Evolutionary conservation across 2,113 vertebrate genomes (phyloP).

Genomic region (Pristiophorus japonicus): DNA sequence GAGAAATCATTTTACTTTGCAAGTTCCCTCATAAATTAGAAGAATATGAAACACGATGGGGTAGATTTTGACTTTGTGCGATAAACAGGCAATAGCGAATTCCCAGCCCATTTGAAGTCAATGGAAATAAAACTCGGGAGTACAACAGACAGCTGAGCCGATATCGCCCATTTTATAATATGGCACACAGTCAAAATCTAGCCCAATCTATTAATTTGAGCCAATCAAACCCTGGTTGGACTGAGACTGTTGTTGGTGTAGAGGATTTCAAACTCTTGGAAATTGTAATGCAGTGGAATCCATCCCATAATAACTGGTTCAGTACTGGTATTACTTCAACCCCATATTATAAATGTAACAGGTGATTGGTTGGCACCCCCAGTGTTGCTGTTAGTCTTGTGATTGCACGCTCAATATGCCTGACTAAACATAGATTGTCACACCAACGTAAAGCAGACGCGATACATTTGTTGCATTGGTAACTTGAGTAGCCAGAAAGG

Average conservation of each 20-base stretch:
- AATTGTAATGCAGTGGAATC: background rate
- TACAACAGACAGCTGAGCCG: no score
- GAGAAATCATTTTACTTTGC: background rate
- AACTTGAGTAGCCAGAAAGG: background rate
- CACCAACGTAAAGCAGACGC: background rate
- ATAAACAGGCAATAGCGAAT: background rate
- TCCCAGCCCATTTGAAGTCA: background rate
- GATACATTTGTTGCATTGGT: background rate
- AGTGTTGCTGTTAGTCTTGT: background rate
- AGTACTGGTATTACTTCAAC: background rate
- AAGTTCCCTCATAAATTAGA: background rate
- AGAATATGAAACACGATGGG: no score
- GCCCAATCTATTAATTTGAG: background rate
- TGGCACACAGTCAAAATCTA: background rate
- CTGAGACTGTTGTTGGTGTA: background rate
- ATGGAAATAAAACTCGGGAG: background rate
- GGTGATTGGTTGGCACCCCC: background rate
- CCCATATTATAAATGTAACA: background rate
- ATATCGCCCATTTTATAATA: background rate
- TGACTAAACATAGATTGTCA: background rate
- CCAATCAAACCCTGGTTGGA: background rate
- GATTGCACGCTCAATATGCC: background rate
- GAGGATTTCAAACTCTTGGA: background rate
- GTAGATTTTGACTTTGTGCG: conserved; percentile 1
- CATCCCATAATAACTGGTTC: background rate